Evolutionary conservation across 2,113 vertebrate species (phyloP).

Genomic region (Tachuris rubrigastra): DNA sequence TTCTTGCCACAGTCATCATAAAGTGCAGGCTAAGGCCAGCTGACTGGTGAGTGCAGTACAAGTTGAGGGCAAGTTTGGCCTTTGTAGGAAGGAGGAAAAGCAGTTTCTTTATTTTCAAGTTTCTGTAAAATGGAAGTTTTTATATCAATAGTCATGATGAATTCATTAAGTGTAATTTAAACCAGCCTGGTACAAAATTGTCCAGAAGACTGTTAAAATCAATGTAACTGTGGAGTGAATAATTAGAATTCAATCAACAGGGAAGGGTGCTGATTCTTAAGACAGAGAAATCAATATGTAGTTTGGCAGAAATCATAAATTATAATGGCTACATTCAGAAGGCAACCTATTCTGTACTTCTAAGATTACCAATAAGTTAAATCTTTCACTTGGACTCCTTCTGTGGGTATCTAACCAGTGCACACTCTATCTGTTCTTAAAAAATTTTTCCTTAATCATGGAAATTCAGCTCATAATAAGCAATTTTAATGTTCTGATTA

Average conservation of each 20-base stretch:
- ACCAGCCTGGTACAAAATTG: background rate
- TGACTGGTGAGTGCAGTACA: background rate
- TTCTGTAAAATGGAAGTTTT: background rate
- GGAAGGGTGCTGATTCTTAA: background rate
- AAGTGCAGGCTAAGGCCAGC: background rate
- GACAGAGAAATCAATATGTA: conserved; percentile 18
- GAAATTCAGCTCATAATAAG: background rate
- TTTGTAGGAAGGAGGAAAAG: background rate
- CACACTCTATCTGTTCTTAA: background rate
- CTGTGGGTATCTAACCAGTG: background rate
- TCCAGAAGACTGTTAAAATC: conserved; percentile 10
- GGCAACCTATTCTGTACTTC: background rate
- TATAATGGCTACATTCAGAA: background rate
- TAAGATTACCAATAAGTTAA: background rate
- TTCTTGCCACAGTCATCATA: background rate
- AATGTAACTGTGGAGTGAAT: background rate
- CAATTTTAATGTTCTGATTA: background rate
- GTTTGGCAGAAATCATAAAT: conserved; percentile 20
- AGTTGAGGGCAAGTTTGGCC: background rate
- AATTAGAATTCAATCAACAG: conserved; percentile 29
- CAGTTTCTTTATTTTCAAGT: background rate
- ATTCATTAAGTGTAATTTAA: conserved; percentile 38
- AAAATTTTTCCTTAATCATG: background rate
- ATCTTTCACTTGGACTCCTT: background rate
- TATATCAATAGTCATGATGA: background rate